Percentiles rank a stretch among this genome's conserved stretches.
These are phyloP conservation scores for Lindbergichthys nudifrons DNA, from an alignment of 2,797 vertebrate genomes.

Conservation along the genomic window DNA sequence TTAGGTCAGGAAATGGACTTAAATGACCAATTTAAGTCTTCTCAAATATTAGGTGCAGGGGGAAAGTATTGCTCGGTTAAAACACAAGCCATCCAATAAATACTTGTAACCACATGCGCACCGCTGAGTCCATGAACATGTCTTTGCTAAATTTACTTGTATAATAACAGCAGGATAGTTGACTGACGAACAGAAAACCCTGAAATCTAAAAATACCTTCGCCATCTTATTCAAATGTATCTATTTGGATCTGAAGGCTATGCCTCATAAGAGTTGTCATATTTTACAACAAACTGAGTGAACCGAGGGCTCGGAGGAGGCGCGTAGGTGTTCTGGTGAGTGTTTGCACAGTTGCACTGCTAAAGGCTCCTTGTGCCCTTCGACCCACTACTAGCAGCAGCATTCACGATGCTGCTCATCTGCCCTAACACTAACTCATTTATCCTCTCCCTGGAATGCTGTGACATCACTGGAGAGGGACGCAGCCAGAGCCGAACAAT, in stretches of 20 bases:
- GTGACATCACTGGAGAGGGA: slow-evolving; percentile 85
- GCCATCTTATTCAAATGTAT: not conserved
- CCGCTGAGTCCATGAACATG: not conserved
- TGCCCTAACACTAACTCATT: slow-evolving; percentile 84
- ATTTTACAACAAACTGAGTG: slow-evolving; percentile 17
- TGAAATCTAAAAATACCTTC: not conserved
- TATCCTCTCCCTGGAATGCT: slow-evolving; percentile 82
- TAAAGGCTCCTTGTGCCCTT: slow-evolving; percentile 61
- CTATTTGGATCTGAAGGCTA: not conserved
- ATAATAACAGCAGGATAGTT: not conserved
- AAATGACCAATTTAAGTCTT: not conserved
- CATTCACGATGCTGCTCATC: slow-evolving; percentile 79
- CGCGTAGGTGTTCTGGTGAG: slow-evolving; percentile 40
- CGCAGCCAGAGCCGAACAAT: slow-evolving; percentile 82
- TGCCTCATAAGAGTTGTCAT: slow-evolving; percentile 9
- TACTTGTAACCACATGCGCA: not conserved
- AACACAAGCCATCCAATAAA: slow-evolving; percentile 24
- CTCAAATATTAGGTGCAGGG: not conserved
- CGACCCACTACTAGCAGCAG: slow-evolving; percentile 72
- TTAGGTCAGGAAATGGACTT: slow-evolving; percentile 1
- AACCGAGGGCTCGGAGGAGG: slow-evolving; percentile 14
- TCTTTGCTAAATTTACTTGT: not conserved
- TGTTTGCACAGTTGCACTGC: slow-evolving; percentile 59
- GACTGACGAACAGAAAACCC: not conserved
- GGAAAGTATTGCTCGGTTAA: not conserved